Evolutionary conservation across 2,113 vertebrate genomes (phyloP), one percentile per base, ranked within the genome.

Genomic region (Archilochus colubris): DNA sequence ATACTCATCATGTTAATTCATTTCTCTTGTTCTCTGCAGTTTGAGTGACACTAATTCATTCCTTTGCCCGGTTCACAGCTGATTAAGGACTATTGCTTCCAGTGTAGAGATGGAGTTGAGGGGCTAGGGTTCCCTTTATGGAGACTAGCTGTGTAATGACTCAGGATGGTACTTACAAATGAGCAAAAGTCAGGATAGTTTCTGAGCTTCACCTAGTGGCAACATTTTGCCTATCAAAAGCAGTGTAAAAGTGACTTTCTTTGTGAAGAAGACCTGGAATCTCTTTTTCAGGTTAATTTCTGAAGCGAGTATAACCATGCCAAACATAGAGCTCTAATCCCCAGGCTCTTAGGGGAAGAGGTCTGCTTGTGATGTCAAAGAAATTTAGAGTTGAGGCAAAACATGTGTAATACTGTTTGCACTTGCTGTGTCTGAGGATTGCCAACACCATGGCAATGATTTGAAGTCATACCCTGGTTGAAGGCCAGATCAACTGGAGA

Each of bases 31-130:
- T 95, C 31, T 85, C 17, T 89, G 59, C 50, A 38, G 38, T 66
- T 88, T 16, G 11, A 75, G 70, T 95, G 95, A 73, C 54, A 69
- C 91, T 59, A 88, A 91, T 95, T 64, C 48, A 78, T 88, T 83
- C 59, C 33, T 91, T 91, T 96, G 78, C 66, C 75, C 38, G 10
- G 44, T 53, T 75, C 61, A 67, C 22, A 19, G 74, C 73, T 93
- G 88, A 92, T 88, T 89, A 85, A 82, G 66, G 74, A 36, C 55
- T 79, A 57, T 33, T 85, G 57, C 55, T 79, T 95, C 48, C 82
- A 70, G 19, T 23, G 53, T 1, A 69, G 58, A 90, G 46, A 28
- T 57, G 51, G 50, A 81, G 64, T 68, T 59, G 48, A 86, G 40
- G 76, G 93, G 53, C 64, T 82, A 46, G 68, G 36, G 82, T 97